Base-by-base conservation (phyloP, 2,113 vertebrate species). In the Naja naja region DNA sequence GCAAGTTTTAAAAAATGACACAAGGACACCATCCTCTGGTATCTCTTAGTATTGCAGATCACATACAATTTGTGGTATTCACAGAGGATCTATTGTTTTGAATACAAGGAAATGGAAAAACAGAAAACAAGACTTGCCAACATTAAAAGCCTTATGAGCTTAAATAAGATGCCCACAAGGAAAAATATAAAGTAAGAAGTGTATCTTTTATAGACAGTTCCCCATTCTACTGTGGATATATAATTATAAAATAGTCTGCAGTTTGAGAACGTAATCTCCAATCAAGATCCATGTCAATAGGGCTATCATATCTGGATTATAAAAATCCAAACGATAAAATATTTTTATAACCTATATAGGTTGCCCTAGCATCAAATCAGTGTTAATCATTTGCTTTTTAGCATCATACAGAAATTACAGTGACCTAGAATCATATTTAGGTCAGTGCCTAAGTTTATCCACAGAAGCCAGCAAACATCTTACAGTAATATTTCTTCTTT, bases 1-100 rank as follows among this genome's bases (percentile, higher is more conserved):
- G 30, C 22, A 92, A 1, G 10, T 1, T 88, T 95, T 81, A 93
- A 94, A 81, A 92, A 91, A 89, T 92, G 94, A 96, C 58, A 39
- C 94, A 92, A 95, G 94, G 18, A 85, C 97, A 96, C 97, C 96
- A 96, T 88, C 96, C 5, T 94, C 95, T 96, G 97, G 5, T 93
- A 45, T 0, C 52, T n/a, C 20, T 91, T 54, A 93, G 95, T 94
- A 97, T 54, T 96, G 92, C 95, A 93, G 55, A 5, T 49, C 27
- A 58, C 47, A 7, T 3, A n/a, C 52, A 69, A 0, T 4, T 10
- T 49, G 56, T 74, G 39, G 45, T 55, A 69, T 56, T 60, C 55
- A 34, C 11, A 60, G 39, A 49, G 30, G 12, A 81, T 53, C 34
- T 43, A 56, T 43, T 10, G 22, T 85, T 6, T 91, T 89, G 69